Evolutionary conservation across 2,113 vertebrate genomes (phyloP), one percentile per base, ranked within the genome.

Genomic region (Hemiscyllium ocellatum): DNA sequence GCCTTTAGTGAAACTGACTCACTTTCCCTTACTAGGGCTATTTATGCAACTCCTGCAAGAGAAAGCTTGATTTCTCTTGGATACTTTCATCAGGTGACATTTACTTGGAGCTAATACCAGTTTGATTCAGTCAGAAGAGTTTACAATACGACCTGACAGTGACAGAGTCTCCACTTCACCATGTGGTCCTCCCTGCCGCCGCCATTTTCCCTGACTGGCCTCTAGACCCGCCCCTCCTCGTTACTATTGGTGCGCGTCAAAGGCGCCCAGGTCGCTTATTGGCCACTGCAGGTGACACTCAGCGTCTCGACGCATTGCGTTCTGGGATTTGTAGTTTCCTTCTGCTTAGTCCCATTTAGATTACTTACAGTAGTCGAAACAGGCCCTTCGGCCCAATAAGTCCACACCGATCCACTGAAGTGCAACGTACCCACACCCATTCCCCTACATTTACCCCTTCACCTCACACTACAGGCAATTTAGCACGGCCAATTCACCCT

Each of bases 241-340:
- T 80, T 80, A 33, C 13, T 33, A 80, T 15, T 72, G 33, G 76
- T 13, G 4, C 12, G 15, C 3, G 76, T n/a, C 1, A 2, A 12
- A 3, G 33, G 3, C 12, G 15, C 3, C 33, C 2, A 2, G 33
- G 33, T 80, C 12, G 72, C 76, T 2, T 2, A 80, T 80, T 80
- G 76, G 76, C 4, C 47, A 0, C 1, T 1, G 4, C 1, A 1
- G 0, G 37, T 83, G 80, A 42, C 80, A 19, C 5, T 83, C 78
- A 20, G 3, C 17, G 4, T 0, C 1, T 4, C 0, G 0, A 17
- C 4, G 37, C 80, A 22, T 19, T 83, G 80, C 17, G 20, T 1
- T 2, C 1, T 6, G 80, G 37, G 80, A 83, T 2, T 83, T 83
- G 78, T 83, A 83, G 78, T 83, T 83, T 33, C 10, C 29, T 33